Evolutionary conservation across 2,113 vertebrate species (phyloP).

Genomic region (Camelus bactrianus): DNA sequence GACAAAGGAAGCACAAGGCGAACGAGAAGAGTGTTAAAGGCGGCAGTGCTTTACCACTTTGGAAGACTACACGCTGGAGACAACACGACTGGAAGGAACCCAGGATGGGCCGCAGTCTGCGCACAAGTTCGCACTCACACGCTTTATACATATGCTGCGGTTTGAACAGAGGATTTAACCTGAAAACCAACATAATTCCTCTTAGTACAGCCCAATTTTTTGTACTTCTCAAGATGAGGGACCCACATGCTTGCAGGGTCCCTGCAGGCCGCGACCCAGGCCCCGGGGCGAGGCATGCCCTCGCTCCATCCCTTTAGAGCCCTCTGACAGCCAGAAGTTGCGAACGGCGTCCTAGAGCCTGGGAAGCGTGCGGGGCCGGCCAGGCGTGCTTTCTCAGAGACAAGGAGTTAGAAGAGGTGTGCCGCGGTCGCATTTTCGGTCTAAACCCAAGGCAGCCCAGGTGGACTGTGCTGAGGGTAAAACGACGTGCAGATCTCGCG

Average conservation of each 20-base stretch:
- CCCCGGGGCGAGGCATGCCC: background rate
- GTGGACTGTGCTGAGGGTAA: background rate
- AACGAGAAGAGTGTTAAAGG: background rate
- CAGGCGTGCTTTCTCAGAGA: background rate
- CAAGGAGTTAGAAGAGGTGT: background rate
- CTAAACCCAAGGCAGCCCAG: background rate
- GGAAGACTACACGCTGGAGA: background rate
- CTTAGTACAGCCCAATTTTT: background rate
- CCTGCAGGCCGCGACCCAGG: background rate
- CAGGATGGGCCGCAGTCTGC: background rate
- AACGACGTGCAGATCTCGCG: background rate
- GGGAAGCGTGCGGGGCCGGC: background rate
- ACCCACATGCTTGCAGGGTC: background rate
- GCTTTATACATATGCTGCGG: background rate
- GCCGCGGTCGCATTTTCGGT: background rate
- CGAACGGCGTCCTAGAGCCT: background rate
- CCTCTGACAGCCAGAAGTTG: background rate
- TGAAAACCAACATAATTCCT: conserved; percentile 19
- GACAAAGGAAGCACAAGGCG: background rate
- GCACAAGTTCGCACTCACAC: background rate
- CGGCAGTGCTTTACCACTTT: background rate
- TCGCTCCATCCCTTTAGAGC: background rate
- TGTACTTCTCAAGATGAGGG: background rate
- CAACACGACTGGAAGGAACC: background rate
- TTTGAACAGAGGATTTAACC: background rate